These are phyloP conservation scores for Gobius niger DNA, from an alignment of 2,113 vertebrate genomes.

Conservation along the genomic window DNA sequence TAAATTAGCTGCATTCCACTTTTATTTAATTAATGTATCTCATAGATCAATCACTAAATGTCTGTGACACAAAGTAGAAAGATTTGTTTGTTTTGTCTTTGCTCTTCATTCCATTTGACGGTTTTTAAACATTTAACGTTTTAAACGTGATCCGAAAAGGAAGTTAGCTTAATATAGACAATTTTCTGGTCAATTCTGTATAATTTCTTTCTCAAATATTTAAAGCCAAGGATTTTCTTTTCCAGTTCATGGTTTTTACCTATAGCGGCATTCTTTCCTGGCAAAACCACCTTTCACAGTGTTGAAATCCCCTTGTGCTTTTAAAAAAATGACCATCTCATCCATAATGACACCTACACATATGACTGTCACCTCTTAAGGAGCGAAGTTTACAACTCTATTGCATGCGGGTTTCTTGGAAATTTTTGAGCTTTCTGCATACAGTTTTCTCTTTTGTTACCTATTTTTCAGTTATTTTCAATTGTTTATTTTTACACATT, in stretches of 20 bases:
- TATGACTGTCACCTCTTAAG: not conserved
- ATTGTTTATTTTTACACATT: too few relatives aligned
- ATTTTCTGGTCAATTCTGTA: too few relatives aligned
- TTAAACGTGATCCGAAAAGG: too few relatives aligned
- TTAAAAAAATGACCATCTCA: not conserved
- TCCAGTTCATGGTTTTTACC: too few relatives aligned
- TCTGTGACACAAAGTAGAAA: slow-evolving; percentile 20
- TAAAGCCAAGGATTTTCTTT: too few relatives aligned
- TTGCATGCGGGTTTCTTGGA: not conserved
- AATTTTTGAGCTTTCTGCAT: not conserved
- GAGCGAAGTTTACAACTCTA: not conserved
- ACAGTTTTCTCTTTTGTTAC: too few relatives aligned
- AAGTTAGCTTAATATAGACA: too few relatives aligned
- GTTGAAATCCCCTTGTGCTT: not conserved
- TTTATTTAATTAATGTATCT: slow-evolving; percentile 39
- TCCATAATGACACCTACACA: slow-evolving; percentile 1
- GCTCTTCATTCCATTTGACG: too few relatives aligned
- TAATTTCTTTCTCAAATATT: too few relatives aligned
- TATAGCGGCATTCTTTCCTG: too few relatives aligned
- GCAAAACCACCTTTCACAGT: not conserved
- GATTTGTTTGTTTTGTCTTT: not conserved
- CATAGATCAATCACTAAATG: slow-evolving; percentile 12
- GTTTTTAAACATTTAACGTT: too few relatives aligned
- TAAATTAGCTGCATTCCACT: slow-evolving; percentile 47
- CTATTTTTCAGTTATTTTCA: too few relatives aligned